Base-by-base conservation (phyloP, 2,888 invertebrate species). In the Aphidoletes aphidimyza region DNA sequence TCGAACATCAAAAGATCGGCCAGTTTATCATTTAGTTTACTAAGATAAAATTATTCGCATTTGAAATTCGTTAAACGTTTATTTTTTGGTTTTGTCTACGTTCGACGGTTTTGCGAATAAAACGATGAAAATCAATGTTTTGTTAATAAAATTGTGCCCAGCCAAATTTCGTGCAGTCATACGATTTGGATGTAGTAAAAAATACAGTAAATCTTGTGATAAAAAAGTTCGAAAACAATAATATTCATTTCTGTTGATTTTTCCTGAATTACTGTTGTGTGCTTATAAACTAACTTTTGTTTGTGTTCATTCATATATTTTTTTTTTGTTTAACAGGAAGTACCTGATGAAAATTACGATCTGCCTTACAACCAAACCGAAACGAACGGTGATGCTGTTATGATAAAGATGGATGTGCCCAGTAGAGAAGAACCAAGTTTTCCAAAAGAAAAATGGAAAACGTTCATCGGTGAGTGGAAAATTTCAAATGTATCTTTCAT, bases 391-490 rank as follows among this genome's bases (percentile, higher is more conserved):
- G 87, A 87, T 85, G 86, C 87, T 85, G 92, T 92, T 83, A 91
- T 92, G 86, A 91, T 93, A 86, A 92, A 92, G 88, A 92, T 94
- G 87, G 92, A 93, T 87, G 91, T 93, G 87, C 81, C 81, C n/a
- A 81, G n/a, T 81, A 81, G 94, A 87, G 95, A 95, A 88, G 95
- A 95, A 88, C 93, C 93, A 34, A 91, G 94, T 87, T 96, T 94
- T 90, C 96, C 96, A 49, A 95, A 95, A 89, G 96, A 96, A 90
- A 94, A 95, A 89, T 94, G 94, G 92, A 96, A 96, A 92, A 95
- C 96, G 30, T 90, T 93, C 86, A 88, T 93, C 86, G 86, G 87
- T 87, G 86, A 86, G 83, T 86, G 86, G 86, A 86, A 86, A 86
- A 81, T 78, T 37, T 84, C n/a, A 36, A 36, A 26, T 37, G n/a